Conservation (phyloP, 2,888 invertebrate genomes). For the Lithophane socia region DNA sequence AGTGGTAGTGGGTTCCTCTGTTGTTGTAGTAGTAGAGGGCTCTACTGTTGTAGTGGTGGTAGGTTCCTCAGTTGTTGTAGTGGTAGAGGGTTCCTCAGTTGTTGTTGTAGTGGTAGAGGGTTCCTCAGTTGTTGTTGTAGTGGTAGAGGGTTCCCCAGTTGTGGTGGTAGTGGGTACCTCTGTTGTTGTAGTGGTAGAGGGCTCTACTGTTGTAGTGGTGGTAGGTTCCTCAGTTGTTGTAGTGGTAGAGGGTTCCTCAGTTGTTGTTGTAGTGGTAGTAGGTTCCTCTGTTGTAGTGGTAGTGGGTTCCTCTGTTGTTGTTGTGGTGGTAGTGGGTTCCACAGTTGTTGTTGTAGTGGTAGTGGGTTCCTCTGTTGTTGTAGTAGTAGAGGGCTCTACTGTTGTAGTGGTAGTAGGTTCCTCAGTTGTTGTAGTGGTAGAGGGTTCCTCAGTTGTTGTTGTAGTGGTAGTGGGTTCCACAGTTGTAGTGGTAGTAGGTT, state of each 20-base stretch:
- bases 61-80: neutral
- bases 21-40: neutral
- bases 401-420: neutral
- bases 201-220: neutral
- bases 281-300: neutral
- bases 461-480: constrained; percentile 3
- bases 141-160: neutral
- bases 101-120: neutral
- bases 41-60: neutral
- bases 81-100: neutral
- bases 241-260: neutral
- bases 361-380: too few species aligned
- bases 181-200: neutral
- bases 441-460: rapidly evolving
- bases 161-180: constrained; percentile 18
- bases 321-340: neutral
- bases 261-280: neutral
- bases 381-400: neutral
- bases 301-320: too few species aligned
- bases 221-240: neutral
- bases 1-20: neutral
- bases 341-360: neutral
- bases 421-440: neutral
- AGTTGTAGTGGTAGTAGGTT: neutral
- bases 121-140: neutral